phyloP scores from a whole-genome alignment of 2,113 vertebrate genomes.

The Sterrhoptilus dennistouni region DNA sequence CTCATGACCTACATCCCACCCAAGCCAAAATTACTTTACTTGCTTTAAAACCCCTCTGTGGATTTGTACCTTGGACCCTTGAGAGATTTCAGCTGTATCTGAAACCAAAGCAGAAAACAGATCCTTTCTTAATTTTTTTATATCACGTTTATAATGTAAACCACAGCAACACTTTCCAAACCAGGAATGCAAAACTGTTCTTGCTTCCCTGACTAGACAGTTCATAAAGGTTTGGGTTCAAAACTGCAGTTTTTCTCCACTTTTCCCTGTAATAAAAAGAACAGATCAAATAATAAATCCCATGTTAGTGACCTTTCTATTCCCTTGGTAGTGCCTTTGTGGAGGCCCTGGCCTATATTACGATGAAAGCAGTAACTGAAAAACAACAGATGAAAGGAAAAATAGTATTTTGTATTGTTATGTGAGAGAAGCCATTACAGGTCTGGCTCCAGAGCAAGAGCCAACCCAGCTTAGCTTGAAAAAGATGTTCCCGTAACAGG shows the following conservation, averaged over 20 bases:
- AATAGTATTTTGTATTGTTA: conserved; percentile 13
- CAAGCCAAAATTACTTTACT: conserved; percentile 20
- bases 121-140: background rate
- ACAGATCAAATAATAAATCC: conserved; percentile 4
- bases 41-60: background rate
- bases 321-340: background rate
- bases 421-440: background rate
- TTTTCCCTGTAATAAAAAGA: background rate
- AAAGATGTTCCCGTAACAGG: background rate
- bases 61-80: background rate
- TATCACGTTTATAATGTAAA: background rate
- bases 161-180: background rate
- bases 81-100: background rate
- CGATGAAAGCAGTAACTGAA: background rate
- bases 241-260: background rate
- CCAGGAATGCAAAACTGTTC: background rate
- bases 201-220: background rate
- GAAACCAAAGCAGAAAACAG: background rate
- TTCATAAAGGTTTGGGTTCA: background rate
- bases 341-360: background rate
- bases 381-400: background rate
- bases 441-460: conserved; percentile 26
- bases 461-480: background rate
- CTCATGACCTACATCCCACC: conserved; percentile 20
- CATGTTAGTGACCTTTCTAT: background rate